Evolutionary conservation across 2,888 invertebrate species (phyloP).

Genomic region (Andricus quercusramuli): DNA sequence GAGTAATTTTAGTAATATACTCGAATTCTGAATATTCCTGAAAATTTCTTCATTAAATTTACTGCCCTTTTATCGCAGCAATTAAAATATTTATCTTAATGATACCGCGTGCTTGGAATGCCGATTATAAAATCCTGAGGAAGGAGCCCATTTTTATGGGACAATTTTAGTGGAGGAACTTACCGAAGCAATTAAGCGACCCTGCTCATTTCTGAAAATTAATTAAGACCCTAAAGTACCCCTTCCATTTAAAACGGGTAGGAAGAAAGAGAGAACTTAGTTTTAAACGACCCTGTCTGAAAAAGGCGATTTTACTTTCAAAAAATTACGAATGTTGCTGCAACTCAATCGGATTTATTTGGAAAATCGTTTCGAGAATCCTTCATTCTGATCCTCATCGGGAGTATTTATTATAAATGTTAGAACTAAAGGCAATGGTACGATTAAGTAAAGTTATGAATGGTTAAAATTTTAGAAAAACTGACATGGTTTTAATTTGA

Average conservation of each 20-base stretch:
- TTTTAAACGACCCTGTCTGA: neutral
- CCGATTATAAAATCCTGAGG: conserved; percentile 34
- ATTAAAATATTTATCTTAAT: conserved; percentile 34
- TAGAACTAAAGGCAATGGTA: too few species aligned
- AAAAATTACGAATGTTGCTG: neutral
- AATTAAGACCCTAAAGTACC: conserved; percentile 67
- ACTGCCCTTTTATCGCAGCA: neutral
- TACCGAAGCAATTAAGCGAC: conserved; percentile 65
- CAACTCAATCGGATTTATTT: too few species aligned
- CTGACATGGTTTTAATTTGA: too few species aligned
- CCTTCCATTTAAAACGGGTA: conserved; percentile 48
- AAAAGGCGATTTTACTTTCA: neutral
- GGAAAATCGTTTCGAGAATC: too few species aligned
- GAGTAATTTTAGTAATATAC: too few species aligned
- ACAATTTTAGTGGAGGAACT: conserved; percentile 64
- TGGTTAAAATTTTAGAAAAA: too few species aligned
- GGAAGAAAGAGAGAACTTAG: neutral
- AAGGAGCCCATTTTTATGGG: conserved; percentile 47
- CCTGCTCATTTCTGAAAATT: conserved; percentile 71
- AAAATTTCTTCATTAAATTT: conserved; percentile 6
- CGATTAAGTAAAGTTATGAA: too few species aligned
- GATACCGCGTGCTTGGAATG: conserved; percentile 36
- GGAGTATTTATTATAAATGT: too few species aligned
- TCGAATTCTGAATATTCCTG: neutral
- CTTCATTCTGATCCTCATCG: too few species aligned